Evolutionary conservation across 2,888 invertebrate species (phyloP), one percentile per base, ranked within the genome.

Genomic region (Dinocampus coccinellae): DNA sequence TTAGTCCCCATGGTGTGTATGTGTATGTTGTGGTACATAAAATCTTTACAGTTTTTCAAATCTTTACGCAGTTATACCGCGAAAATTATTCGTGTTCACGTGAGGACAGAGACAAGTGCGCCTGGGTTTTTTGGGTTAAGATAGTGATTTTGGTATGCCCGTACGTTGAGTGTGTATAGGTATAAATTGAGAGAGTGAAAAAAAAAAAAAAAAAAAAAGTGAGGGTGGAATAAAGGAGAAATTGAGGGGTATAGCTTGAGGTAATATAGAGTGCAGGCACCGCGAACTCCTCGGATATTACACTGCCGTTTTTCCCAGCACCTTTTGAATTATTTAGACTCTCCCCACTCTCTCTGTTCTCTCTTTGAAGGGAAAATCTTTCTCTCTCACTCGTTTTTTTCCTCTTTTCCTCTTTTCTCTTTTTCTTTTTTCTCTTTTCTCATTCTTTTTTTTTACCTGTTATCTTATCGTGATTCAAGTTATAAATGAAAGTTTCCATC

Each of bases 321-420:
- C 57, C 66, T 66, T 66, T 55, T 66, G 66, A 66, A 66, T 55
- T 66, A 66, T 66, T 55, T 66, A 55, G 53, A 20, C 33, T 16
- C 9, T 22, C 36, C 34, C 33, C 20, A 60, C n/a, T 26, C 11
- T n/a, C 52, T 52, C 26, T 13, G 33, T 53, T 69, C 47, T 69
- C 11, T 33, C 39, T 61, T 55, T 29, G 9, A 24, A 36, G 16
- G 16, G 22, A 10, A 6, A 16, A 24, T 62, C 9, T 58, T 67
- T 67, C 39, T 34, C 24, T 61, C 13, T 53, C 33, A 34, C 29
- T 29, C 29, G 7, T 55, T 53, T 36, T 52, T 16, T 33, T 53
- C 22, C 42, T 16, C 39, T 67, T 39, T 33, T 16, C n/a, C 65
- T 13, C 13, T n/a, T 34, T 39, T 62, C 42, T 11, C 9, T 62